phyloP scores from a whole-genome alignment of 92 coral and sea anemone species.

The Parazoanthus atlanticus region DNA sequence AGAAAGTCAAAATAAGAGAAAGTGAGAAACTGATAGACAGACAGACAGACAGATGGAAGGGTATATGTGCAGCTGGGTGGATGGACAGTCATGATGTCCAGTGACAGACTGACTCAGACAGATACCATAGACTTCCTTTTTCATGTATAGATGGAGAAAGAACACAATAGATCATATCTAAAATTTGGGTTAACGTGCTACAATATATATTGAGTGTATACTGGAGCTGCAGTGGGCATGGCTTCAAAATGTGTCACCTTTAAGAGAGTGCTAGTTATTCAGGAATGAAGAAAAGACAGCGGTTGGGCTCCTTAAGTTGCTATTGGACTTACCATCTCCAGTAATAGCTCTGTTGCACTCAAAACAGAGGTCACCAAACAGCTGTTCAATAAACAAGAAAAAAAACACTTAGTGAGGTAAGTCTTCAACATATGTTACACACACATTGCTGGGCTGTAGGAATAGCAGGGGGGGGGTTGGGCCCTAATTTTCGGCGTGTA shows the following conservation, averaged over 20 bases:
- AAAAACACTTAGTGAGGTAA: neutral
- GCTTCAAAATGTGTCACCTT: too few relatives aligned
- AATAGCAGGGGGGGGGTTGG: too few relatives aligned
- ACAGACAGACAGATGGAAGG: neutral
- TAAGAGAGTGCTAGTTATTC: too few relatives aligned
- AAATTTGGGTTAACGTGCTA: too few relatives aligned
- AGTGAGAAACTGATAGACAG: neutral
- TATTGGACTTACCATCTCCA: slow-evolving; percentile 89
- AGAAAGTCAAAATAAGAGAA: neutral
- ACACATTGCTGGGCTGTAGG: too few relatives aligned
- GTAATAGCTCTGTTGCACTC: slow-evolving; percentile 97
- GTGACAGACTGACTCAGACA: neutral
- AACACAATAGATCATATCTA: too few relatives aligned
- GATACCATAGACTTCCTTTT: neutral
- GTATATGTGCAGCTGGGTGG: neutral
- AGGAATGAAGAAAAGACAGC: too few relatives aligned
- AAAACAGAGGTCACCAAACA: slow-evolving; percentile 98
- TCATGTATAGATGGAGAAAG: neutral
- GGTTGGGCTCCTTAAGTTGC: neutral
- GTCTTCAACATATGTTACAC: too few relatives aligned
- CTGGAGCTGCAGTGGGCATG: too few relatives aligned
- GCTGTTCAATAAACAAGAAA: slow-evolving; percentile 45
- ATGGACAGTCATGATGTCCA: neutral
- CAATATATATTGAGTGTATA: too few relatives aligned
- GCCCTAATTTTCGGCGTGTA: too few relatives aligned